Evolutionary conservation across 2,113 vertebrate genomes (phyloP).

Genomic region (Mellivora capensis): DNA sequence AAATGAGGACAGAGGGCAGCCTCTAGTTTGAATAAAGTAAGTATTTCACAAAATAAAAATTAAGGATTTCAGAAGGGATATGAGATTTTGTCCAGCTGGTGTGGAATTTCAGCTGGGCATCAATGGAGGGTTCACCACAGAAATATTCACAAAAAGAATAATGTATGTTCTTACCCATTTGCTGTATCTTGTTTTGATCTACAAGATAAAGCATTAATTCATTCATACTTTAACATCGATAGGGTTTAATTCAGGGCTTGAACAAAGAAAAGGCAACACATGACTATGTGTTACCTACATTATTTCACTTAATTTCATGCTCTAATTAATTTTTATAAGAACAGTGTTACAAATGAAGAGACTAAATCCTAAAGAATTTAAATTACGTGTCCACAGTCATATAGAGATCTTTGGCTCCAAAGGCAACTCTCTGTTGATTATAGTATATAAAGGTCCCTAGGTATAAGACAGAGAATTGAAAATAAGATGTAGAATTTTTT

Average conservation of each 20-base stretch:
- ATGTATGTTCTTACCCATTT: background rate
- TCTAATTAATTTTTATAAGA: constrained; percentile 29
- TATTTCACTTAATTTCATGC: constrained; percentile 5
- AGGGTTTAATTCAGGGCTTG: background rate
- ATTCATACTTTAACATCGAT: background rate
- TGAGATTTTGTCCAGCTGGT: background rate
- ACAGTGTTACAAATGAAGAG: background rate
- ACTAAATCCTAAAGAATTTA: background rate
- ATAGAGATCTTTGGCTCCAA: background rate
- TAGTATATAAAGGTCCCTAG: background rate
- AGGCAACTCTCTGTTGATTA: background rate
- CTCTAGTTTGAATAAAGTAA: background rate
- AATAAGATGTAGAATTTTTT: background rate
- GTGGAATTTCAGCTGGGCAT: background rate
- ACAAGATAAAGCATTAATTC: background rate
- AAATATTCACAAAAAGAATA: background rate
- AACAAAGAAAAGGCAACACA: background rate
- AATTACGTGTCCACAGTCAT: background rate
- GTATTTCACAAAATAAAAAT: background rate
- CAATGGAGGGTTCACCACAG: background rate
- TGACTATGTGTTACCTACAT: background rate
- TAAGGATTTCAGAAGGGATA: background rate
- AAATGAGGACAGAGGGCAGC: background rate
- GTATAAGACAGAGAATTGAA: background rate
- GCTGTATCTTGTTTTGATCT: background rate